These are phyloP conservation scores for Sarcophilus harrisii DNA, from an alignment of 2,797 vertebrate species.

Conservation along the genomic window DNA sequence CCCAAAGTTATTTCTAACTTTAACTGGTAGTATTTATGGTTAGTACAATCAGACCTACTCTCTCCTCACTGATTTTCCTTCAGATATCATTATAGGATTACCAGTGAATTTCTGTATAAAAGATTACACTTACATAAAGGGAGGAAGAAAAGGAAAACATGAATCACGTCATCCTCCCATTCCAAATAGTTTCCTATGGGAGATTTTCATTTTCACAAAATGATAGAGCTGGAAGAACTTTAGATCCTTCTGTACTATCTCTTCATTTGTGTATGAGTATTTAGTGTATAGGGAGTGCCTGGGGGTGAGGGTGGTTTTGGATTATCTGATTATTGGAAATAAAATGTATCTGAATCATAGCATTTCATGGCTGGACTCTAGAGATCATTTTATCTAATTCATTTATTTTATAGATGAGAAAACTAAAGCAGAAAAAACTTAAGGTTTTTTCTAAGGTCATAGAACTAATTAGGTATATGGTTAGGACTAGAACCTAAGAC, in stretches of 20 bases:
- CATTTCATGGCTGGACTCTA: not conserved
- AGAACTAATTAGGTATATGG: not conserved
- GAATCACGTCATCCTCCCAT: conserved; percentile 36
- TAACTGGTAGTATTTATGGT: conserved; percentile 62
- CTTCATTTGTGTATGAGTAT: not conserved
- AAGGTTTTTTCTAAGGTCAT: not conserved
- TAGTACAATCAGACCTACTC: conserved; percentile 56
- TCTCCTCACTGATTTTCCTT: conserved; percentile 48
- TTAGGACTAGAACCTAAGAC: not conserved
- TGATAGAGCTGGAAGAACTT: not conserved
- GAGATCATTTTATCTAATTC: not conserved
- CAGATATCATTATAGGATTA: conserved; percentile 50
- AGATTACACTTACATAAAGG: conserved; percentile 21
- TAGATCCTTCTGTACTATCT: not conserved
- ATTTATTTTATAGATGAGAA: not conserved
- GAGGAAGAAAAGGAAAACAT: conserved; percentile 20
- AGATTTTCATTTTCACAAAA: conserved; percentile 58
- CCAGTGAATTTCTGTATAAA: conserved; percentile 52
- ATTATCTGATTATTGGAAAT: not conserved
- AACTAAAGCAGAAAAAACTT: not conserved
- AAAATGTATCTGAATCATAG: not conserved
- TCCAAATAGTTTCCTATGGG: not conserved
- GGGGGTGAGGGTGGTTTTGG: not conserved
- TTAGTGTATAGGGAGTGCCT: too few relatives aligned
- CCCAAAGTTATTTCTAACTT: conserved; percentile 70